phyloP scores from a whole-genome alignment of 2,797 vertebrate genomes.

The Epinephelus awoara region DNA sequence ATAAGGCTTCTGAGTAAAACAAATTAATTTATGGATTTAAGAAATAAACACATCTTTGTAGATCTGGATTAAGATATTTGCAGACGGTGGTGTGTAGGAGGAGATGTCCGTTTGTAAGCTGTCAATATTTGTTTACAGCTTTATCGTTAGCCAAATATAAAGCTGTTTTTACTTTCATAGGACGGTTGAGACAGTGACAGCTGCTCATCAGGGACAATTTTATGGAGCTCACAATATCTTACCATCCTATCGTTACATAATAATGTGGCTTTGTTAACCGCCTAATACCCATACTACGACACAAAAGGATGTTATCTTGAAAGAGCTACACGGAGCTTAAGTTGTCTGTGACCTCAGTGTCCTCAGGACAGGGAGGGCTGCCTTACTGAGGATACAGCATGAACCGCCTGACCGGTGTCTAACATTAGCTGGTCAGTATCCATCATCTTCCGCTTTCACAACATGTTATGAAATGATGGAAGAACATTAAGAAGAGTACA shows the following conservation, averaged over 20 bases:
- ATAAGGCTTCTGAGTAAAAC: not conserved
- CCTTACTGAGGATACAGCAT: slow-evolving; percentile 4
- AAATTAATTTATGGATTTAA: not conserved
- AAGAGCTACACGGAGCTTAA: not conserved
- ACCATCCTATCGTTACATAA: slow-evolving; percentile 13
- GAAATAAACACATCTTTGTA: not conserved
- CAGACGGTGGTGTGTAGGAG: not conserved
- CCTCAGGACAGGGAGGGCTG: not conserved
- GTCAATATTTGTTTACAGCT: slow-evolving; percentile 3
- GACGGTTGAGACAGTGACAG: not conserved
- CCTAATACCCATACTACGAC: not conserved
- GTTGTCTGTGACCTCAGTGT: slow-evolving; percentile 12
- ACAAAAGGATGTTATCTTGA: not conserved
- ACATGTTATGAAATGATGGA: slow-evolving; percentile 60
- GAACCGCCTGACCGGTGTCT: slow-evolving; percentile 2
- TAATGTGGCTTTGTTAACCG: not conserved
- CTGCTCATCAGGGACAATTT: slow-evolving; percentile 2
- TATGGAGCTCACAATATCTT: not conserved
- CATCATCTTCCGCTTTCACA: slow-evolving; percentile 43
- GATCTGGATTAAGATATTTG: not conserved
- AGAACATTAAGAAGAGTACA: slow-evolving; percentile 49
- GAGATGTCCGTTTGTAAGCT: not conserved
- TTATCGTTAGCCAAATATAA: not conserved
- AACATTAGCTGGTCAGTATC: slow-evolving; percentile 13
- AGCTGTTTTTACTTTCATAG: not conserved